A percentile compares a stretch with the other conserved stretches of the same genome.
phyloP scores from a whole-genome alignment of 2,797 vertebrate genomes.

The Chrysocyon brachyurus region DNA sequence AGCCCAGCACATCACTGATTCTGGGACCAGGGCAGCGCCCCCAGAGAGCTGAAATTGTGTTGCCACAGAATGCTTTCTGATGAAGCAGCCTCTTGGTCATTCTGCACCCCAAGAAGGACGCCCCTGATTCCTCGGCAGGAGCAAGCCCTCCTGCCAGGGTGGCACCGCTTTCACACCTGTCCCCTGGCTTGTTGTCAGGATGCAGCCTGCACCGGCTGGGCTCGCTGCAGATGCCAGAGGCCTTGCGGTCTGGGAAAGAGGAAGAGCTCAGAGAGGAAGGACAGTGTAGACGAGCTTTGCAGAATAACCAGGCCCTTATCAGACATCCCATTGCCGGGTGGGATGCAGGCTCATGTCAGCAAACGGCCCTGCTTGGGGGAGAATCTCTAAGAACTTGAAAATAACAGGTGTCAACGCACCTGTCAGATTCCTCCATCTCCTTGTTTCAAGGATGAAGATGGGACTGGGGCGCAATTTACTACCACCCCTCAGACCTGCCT shows the following conservation, averaged over 20 bases:
- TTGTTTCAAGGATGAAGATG: not conserved
- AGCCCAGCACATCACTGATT: not conserved
- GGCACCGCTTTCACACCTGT: not conserved
- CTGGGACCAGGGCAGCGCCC: accelerated
- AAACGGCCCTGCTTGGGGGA: not conserved
- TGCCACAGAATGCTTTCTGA: not conserved
- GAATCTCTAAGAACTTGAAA: not conserved
- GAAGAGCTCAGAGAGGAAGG: not conserved
- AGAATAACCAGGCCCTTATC: not conserved
- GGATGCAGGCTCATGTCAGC: not conserved
- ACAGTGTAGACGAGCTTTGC: not conserved
- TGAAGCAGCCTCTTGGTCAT: not conserved
- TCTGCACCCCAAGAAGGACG: not conserved
- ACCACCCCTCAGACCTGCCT: too few relatives aligned
- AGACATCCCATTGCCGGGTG: not conserved
- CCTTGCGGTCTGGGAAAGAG: not conserved
- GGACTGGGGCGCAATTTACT: not conserved
- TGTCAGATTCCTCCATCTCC: not conserved
- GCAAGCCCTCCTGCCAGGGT: not conserved
- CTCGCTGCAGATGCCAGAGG: not conserved
- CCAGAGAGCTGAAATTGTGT: not conserved
- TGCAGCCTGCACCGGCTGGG: not conserved
- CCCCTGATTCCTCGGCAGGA: not conserved
- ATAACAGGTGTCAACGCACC: not conserved
- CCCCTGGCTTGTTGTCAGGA: not conserved